Conservation (phyloP, 2,888 invertebrate species). For the Amiota minor region DNA sequence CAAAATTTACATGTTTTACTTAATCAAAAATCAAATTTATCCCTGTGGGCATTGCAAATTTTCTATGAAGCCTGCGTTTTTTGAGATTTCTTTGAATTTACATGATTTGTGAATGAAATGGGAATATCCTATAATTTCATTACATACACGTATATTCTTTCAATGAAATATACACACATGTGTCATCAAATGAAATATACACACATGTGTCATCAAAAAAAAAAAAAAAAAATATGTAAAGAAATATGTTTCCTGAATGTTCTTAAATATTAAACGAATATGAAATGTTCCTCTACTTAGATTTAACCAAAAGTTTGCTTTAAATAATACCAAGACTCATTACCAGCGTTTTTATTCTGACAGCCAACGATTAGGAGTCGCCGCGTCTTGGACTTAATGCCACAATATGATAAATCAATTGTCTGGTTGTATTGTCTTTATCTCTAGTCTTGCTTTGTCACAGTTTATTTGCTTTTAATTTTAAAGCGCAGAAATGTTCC, state of each 20-base stretch:
- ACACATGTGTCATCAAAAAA: too few species aligned
- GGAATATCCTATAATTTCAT: neutral
- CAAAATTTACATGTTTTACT: constrained; percentile 55
- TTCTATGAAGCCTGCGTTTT: neutral
- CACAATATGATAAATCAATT: constrained; percentile 44
- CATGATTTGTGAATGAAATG: neutral
- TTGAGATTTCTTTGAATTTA: neutral
- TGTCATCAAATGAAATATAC: too few species aligned
- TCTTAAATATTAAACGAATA: neutral
- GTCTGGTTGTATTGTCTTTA: constrained; percentile 34
- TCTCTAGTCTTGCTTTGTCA: neutral
- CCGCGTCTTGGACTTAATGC: constrained; percentile 23
- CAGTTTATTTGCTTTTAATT: constrained; percentile 52
- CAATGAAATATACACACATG: too few species aligned
- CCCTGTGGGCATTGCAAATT: constrained; percentile 55
- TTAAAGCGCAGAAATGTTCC: constrained; percentile 43
- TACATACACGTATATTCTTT: neutral
- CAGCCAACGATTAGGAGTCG: constrained; percentile 15
- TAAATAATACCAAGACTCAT: constrained; percentile 9
- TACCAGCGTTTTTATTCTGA: constrained; percentile 2
- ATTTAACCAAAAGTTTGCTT: neutral
- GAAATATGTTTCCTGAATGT: neutral
- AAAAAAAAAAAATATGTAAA: too few species aligned
- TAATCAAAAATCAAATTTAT: constrained; percentile 55
- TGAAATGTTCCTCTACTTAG: neutral